Evolutionary conservation across 2,888 invertebrate species (phyloP).

Genomic region (Heterodera filipjevi): DNA sequence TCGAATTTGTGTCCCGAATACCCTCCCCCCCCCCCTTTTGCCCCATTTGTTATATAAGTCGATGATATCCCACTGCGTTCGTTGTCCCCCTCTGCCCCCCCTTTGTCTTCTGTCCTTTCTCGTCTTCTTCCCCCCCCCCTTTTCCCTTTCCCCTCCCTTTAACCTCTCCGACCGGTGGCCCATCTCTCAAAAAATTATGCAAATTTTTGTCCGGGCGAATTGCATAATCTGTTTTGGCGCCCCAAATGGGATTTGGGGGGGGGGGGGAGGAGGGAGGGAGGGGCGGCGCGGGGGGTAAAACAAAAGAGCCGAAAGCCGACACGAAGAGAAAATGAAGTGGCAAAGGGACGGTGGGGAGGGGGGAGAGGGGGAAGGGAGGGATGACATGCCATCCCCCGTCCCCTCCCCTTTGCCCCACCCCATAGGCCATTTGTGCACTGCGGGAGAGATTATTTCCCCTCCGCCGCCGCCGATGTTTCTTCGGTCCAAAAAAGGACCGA

Average conservation of each 20-base stretch:
- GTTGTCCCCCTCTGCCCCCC: background rate
- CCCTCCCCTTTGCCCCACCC: background rate
- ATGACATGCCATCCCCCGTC: background rate
- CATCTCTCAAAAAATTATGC: slow-evolving; percentile 6
- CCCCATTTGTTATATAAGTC: background rate
- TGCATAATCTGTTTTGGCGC: slow-evolving; percentile 24
- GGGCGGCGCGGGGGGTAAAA: background rate
- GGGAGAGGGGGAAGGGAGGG: background rate
- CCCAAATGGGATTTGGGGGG: slow-evolving; percentile 16
- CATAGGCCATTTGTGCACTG: background rate
- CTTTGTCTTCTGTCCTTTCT: background rate
- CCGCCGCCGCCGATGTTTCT: background rate
- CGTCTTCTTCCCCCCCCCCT: background rate
- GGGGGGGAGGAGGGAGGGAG: background rate
- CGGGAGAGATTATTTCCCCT: background rate
- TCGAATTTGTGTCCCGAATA: background rate
- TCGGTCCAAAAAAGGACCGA: background rate
- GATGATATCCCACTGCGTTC: background rate
- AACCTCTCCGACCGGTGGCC: slow-evolving; percentile 8
- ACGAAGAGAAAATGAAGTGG: slow-evolving; percentile 8
- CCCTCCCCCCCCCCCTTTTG: background rate
- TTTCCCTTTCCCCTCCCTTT: background rate
- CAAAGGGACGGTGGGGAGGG: background rate
- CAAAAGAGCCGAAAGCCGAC: slow-evolving; percentile 17
- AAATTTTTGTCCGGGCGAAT: background rate